Conservation (phyloP, 2,888 invertebrate genomes). For the Clitarchus hookeri region DNA sequence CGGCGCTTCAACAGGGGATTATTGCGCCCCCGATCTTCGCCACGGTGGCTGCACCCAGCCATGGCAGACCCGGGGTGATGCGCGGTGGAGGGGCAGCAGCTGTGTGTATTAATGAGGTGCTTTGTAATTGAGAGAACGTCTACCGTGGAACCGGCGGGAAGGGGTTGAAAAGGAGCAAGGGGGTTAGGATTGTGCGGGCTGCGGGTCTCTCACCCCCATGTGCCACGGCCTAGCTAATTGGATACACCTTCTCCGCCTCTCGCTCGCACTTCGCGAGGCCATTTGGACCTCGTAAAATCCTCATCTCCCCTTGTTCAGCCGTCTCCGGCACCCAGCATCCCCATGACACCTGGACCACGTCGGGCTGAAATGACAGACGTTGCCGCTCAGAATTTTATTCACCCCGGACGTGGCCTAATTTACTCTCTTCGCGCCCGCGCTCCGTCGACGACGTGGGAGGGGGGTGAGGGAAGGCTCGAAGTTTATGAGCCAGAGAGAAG, state of each 20-base stretch:
- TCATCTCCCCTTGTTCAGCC: neutral
- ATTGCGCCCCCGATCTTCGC: constrained; percentile 5
- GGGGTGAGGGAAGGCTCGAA: neutral
- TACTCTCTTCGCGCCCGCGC: constrained; percentile 6
- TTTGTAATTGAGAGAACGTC: neutral
- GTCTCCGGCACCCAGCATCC: neutral
- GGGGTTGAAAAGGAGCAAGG: neutral
- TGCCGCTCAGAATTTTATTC: neutral
- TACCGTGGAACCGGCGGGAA: too few species aligned
- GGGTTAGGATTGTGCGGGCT: neutral
- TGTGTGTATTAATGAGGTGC: constrained; percentile 14
- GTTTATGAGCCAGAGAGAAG: constrained; percentile 2
- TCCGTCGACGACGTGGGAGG: neutral
- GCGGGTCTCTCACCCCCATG: neutral
- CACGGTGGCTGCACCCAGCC: neutral
- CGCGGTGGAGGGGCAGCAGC: too few species aligned
- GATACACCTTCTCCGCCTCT: constrained; percentile 1
- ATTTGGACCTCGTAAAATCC: constrained; percentile 10
- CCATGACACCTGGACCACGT: neutral
- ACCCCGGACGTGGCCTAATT: constrained; percentile 10
- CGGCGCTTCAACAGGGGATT: neutral
- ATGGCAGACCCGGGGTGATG: neutral
- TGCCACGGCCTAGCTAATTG: neutral
- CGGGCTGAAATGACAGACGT: neutral
- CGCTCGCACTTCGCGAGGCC: neutral